Evolutionary conservation across 2,797 vertebrate genomes (phyloP), one percentile per base, ranked within the genome.

Genomic region (Lophotriccus pileatus): DNA sequence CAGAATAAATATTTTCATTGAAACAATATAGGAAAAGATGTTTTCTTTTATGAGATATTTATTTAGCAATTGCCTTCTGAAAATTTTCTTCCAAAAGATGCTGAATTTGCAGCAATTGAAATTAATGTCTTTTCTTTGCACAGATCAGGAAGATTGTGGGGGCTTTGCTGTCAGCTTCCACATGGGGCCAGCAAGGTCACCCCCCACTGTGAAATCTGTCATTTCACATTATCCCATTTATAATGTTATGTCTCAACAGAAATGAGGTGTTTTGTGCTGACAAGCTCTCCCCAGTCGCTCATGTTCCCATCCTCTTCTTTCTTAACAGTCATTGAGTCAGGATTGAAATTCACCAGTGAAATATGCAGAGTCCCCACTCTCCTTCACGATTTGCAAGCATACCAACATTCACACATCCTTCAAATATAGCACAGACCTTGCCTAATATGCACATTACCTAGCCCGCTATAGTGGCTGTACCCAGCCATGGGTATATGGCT

Each of bases 1-100:
- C 34, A 90, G 56, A 89, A 92, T 50, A 87, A 94, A 87, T 84
- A 91, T 90, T 96, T 91, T 73, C 43, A 80, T 63, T 81, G 89
- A 78, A 95, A 80, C 73, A 63, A 69, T 78, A 63, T 23, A 72
- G 52, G 37, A 37, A 75, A 88, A 25, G 18, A 56, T 60, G n/a
- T 58, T 93, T 92, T 88, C 46, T 83, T 74, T 95, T 81, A 89
- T 34, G 49, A 78, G 49, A 44, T 55, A 28, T 55, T 90, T 84
- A 67, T 73, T 89, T 75, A 76, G 36, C 21, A 78, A 73, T 85
- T 77, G 12, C 27, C 18, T 73, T 43, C 52, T 77, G 37, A 73
- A 62, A 67, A 72, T 76, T 76, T 94, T 10, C 19, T 85, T 84
- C 32, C 4, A 2, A 50, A 83, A 59, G 9, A n/a, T 75, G 39